Percentiles rank a stretch among this genome's conserved stretches.
Evolutionary conservation across 2,888 invertebrate species (phyloP).

Genomic region (Leucophora obtusa): DNA sequence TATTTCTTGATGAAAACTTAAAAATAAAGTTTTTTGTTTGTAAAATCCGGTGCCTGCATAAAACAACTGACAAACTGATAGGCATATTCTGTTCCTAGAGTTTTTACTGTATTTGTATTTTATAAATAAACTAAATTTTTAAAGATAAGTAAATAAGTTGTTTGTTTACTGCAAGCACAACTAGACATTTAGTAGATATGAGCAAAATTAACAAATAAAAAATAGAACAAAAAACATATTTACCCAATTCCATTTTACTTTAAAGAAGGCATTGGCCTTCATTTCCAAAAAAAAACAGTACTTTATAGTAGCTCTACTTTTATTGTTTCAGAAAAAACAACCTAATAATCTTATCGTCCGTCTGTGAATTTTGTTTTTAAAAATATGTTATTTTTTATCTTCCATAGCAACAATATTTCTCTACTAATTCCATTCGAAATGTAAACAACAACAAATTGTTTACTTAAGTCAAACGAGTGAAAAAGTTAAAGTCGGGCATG

Average conservation of each 20-base stretch:
- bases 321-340: conserved; percentile 33
- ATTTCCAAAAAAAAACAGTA: conserved; percentile 9
- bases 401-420: no score
- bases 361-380: conserved; percentile 17
- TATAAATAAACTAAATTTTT: conserved; percentile 41
- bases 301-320: conserved; percentile 30
- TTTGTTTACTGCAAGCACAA: conserved; percentile 28
- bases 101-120: conserved; percentile 1
- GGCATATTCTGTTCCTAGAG: no score
- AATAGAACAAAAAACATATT: conserved; percentile 20
- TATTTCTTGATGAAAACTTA: no score
- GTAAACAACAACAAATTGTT: no score
- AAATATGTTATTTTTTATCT: no score
- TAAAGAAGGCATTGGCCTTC: conserved; percentile 18
- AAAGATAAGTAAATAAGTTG: conserved; percentile 27
- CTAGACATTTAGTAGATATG: conserved; percentile 25
- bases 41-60: no score
- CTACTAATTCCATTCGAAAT: no score
- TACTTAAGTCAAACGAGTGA: no score
- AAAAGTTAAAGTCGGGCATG: no score
- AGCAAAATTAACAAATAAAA: conserved; percentile 20
- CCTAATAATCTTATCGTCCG: conserved; percentile 35
- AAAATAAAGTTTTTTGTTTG: no score
- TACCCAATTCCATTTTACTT: conserved; percentile 7
- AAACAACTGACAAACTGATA: no score